phyloP scores from a whole-genome alignment of 2,888 invertebrate genomes.

The Trisateles emortualis region DNA sequence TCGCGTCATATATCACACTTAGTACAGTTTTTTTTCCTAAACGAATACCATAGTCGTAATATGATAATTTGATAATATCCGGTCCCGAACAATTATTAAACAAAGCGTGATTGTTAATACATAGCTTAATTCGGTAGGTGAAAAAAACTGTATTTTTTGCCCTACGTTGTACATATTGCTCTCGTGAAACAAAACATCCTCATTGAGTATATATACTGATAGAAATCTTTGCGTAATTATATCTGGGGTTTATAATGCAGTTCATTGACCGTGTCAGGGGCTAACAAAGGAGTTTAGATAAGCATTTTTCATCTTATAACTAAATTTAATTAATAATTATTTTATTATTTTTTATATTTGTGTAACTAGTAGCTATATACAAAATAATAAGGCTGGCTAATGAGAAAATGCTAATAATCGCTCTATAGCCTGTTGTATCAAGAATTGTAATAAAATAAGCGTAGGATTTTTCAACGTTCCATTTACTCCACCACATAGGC shows the following conservation, averaged over 20 bases:
- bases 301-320: conserved; percentile 14
- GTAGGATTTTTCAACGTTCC: too few species aligned
- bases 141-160: conserved; percentile 61
- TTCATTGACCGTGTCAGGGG: conserved; percentile 46
- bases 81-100: conserved; percentile 47
- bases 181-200: conserved; percentile 72
- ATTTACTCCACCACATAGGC: too few species aligned
- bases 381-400: too few species aligned
- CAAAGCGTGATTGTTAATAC: conserved; percentile 57
- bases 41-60: conserved; percentile 22
- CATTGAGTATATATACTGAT: conserved; percentile 68
- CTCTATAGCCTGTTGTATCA: too few species aligned
- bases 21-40: conserved; percentile 19
- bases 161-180: conserved; percentile 41
- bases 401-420: too few species aligned
- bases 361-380: too few species aligned
- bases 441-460: too few species aligned
- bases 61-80: conserved; percentile 35
- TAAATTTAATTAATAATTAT: too few species aligned
- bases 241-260: conserved; percentile 62
- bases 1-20: conserved; percentile 4
- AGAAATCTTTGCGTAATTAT: conserved; percentile 74
- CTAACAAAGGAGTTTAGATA: conserved; percentile 31
- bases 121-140: conserved; percentile 58
- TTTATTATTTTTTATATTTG: too few species aligned